phyloP scores from a whole-genome alignment of 1,140 invertebrate species.

The Globodera ellingtonae region DNA sequence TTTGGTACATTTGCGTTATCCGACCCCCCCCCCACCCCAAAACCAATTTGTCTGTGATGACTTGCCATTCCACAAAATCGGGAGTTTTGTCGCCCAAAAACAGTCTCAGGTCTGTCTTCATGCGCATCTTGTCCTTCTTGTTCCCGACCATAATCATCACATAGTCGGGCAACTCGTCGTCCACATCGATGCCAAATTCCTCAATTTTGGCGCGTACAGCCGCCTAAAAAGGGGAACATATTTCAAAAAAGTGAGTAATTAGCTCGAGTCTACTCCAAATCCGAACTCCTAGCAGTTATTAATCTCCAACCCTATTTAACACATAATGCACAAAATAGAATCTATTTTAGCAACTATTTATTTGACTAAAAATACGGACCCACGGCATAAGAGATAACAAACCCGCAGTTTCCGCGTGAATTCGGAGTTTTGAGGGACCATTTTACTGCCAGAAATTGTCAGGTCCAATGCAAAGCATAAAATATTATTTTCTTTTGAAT shows the following conservation, averaged over 20 bases:
- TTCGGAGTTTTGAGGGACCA: conserved; percentile 36
- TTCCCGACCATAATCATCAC: conserved; percentile 48
- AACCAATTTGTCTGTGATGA: not conserved
- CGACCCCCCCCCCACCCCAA: too few species aligned
- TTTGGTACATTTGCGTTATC: too few species aligned
- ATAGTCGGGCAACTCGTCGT: conserved; percentile 42
- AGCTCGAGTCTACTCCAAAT: too few species aligned
- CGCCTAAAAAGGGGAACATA: conserved; percentile 30
- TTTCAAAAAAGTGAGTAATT: too few species aligned
- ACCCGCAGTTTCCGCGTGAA: conserved; percentile 38
- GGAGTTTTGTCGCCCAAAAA: conserved; percentile 43
- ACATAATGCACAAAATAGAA: too few species aligned
- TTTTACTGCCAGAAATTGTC: not conserved
- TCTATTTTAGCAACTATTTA: too few species aligned
- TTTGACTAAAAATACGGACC: not conserved
- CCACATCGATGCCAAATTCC: conserved; percentile 40
- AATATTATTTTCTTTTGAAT: not conserved
- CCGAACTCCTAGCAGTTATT: too few species aligned
- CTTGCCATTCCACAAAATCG: conserved; percentile 41
- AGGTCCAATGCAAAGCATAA: not conserved
- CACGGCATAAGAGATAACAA: conserved; percentile 4
- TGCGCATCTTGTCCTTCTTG: conserved; percentile 40
- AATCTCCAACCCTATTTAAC: too few species aligned
- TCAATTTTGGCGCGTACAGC: conserved; percentile 39
- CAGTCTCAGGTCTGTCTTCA: conserved; percentile 40